phyloP scores from a whole-genome alignment of 2,113 vertebrate genomes.

The Excalfactoria chinensis region DNA sequence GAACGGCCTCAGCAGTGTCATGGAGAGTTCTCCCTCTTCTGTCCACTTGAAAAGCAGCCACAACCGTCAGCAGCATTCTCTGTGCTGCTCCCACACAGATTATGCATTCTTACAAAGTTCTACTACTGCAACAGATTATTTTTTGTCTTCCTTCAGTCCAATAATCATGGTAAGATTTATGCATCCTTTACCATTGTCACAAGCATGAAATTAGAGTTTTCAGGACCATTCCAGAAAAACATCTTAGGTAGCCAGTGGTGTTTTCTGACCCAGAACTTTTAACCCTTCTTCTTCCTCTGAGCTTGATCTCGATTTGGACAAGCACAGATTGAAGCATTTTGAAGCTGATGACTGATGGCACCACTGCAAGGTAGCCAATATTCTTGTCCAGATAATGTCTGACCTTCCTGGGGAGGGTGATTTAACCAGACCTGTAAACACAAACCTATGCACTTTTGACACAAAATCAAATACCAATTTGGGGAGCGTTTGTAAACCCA shows the following conservation, averaged over 20 bases:
- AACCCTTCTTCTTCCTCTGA: neutral
- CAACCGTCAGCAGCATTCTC: neutral
- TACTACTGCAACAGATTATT: neutral
- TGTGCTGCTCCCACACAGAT: neutral
- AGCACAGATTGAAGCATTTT: neutral
- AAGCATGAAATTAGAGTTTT: neutral
- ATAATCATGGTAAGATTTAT: neutral
- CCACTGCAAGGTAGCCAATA: neutral
- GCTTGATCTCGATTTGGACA: neutral
- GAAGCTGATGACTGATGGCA: neutral
- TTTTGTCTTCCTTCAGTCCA: neutral
- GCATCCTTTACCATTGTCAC: neutral
- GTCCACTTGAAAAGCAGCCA: neutral
- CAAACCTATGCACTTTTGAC: neutral
- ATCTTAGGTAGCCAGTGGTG: fast-evolving
- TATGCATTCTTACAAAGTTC: neutral
- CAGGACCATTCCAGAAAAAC: fast-evolving
- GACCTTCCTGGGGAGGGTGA: neutral
- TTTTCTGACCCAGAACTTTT: neutral
- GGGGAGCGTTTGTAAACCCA: neutral
- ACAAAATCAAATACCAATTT: neutral
- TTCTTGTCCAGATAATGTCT: neutral
- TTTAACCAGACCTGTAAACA: neutral
- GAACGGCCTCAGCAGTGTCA: neutral
- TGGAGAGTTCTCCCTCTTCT: neutral